Conservation (phyloP, 2,888 invertebrate genomes). For the Merodon equestris region DNA sequence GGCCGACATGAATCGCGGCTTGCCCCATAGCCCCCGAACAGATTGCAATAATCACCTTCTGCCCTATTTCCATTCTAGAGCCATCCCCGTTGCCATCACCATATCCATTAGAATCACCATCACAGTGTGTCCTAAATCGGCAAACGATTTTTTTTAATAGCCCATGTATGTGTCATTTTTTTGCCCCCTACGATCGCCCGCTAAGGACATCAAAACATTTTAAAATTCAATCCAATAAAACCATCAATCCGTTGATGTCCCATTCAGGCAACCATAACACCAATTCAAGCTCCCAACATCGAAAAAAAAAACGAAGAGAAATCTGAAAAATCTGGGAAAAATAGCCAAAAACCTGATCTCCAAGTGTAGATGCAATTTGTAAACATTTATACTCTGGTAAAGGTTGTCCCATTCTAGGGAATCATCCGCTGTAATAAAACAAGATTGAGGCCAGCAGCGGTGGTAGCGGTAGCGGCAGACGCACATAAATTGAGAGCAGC, state of each 20-base stretch:
- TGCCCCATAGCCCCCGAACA: background rate
- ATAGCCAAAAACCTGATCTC: conserved; percentile 25
- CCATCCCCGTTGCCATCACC: background rate
- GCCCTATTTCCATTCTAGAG: too few relatives aligned
- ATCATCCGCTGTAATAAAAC: conserved; percentile 47
- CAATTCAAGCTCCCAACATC: conserved; percentile 35
- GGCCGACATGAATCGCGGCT: too few relatives aligned
- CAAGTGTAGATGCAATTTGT: conserved; percentile 62
- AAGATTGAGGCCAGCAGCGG: conserved; percentile 49
- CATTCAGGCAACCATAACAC: conserved; percentile 49
- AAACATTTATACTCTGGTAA: conserved; percentile 49
- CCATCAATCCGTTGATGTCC: conserved; percentile 63
- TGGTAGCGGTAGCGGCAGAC: conserved; percentile 22
- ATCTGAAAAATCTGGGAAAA: conserved; percentile 24
- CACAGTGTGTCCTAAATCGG: conserved; percentile 23
- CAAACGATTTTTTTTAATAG: conserved; percentile 10
- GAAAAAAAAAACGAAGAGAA: conserved; percentile 14
- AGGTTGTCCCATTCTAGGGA: background rate
- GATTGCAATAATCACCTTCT: conserved; percentile 8
- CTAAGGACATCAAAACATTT: conserved; percentile 55
- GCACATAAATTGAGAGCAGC: conserved; percentile 52
- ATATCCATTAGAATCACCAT: conserved; percentile 9
- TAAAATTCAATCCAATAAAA: conserved; percentile 63
- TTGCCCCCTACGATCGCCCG: background rate
- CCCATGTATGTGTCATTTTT: conserved; percentile 13